Conservation (phyloP, 2,888 invertebrate genomes). For the Oscheius sp. region DNA sequence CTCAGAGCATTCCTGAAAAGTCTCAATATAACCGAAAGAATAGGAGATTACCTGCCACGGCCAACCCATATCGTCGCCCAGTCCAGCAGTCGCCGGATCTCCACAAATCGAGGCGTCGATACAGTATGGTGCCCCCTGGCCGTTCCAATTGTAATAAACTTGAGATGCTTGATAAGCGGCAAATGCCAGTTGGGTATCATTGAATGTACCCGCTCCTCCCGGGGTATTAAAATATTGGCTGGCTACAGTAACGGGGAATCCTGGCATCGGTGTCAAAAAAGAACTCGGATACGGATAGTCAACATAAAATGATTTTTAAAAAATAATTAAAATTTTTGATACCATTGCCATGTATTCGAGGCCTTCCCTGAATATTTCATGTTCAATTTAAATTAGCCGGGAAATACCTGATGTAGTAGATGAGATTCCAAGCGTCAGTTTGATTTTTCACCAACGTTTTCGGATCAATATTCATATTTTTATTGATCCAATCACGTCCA, state of each 20-base stretch:
- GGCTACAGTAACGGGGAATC: conserved; percentile 82
- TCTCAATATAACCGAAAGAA: too few species aligned
- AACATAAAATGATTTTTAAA: too few species aligned
- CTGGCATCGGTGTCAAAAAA: conserved; percentile 84
- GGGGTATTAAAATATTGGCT: conserved; percentile 23
- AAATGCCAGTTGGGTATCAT: conserved; percentile 47
- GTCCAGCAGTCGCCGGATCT: conserved; percentile 52
- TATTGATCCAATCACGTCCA: conserved; percentile 81
- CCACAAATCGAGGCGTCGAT: conserved; percentile 50
- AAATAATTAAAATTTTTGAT: conserved; percentile 74
- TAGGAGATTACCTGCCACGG: conserved; percentile 51
- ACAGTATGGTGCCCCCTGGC: conserved; percentile 42
- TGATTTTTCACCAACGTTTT: conserved; percentile 67
- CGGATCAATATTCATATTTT: conserved; percentile 83
- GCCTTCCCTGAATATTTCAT: conserved; percentile 20
- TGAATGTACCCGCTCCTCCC: conserved; percentile 38
- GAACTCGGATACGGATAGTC: conserved; percentile 91
- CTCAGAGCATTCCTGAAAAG: conserved; percentile 84
- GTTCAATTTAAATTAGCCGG: neutral
- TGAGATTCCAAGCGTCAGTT: conserved; percentile 21
- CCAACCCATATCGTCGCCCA: conserved; percentile 58
- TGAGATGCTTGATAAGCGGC: conserved; percentile 43
- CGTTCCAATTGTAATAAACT: conserved; percentile 53
- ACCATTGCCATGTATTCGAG: conserved; percentile 85
- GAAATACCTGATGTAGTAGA: conserved; percentile 10